These are phyloP conservation scores for Chironomus striatipennis DNA, from an alignment of 1,140 invertebrate genomes.

Conservation along the genomic window DNA sequence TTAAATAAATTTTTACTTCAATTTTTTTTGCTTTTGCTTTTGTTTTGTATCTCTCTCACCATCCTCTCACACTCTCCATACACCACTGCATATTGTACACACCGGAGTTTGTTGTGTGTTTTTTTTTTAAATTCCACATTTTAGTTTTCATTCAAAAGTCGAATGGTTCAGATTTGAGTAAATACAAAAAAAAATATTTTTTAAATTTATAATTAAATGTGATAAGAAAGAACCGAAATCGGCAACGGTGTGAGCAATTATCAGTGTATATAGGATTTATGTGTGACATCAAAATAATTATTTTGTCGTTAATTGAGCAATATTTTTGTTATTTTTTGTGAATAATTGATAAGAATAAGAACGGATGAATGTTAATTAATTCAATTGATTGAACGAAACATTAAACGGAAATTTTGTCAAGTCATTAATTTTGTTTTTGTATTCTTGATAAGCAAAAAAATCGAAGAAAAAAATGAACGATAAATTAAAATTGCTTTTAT, in stretches of 20 bases:
- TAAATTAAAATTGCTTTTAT: background rate
- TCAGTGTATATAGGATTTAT: background rate
- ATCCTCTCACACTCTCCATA: background rate
- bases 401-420: background rate
- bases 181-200: background rate
- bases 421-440: background rate
- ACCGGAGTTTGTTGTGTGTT: background rate
- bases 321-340: no score
- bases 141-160: background rate
- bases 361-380: background rate
- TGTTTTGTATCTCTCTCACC: background rate
- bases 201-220: background rate
- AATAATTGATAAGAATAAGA: no score
- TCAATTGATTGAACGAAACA: background rate
- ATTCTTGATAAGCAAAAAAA: slow-evolving; percentile 28
- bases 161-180: background rate
- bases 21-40: background rate
- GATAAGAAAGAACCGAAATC: background rate
- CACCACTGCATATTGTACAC: background rate
- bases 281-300: background rate
- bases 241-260: background rate
- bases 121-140: background rate
- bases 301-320: no score
- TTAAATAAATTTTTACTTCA: background rate
- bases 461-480: slow-evolving; percentile 38